A percentile compares a stretch with the other conserved stretches of the same genome.
phyloP scores from a whole-genome alignment of 2,113 vertebrate species.

The Naja naja region DNA sequence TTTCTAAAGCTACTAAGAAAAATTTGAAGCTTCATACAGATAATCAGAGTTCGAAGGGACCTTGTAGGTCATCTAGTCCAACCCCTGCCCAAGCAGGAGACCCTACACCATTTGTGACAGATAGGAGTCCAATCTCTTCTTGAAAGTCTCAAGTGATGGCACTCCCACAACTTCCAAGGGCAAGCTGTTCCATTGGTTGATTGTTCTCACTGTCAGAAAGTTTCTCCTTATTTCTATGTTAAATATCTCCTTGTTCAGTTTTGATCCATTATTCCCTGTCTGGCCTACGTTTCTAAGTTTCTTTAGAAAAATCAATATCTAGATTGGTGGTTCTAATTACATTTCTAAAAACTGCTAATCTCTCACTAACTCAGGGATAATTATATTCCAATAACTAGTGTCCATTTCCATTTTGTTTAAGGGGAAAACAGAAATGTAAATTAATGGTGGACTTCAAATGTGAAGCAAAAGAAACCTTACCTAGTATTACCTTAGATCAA shows the following conservation, averaged over 20 bases:
- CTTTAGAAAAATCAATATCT: not conserved
- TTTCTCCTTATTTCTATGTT: no score
- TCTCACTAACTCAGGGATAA: not conserved
- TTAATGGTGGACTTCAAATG: not conserved
- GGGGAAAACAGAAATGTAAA: not conserved
- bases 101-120: no score
- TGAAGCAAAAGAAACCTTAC: not conserved
- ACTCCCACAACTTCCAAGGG: no score
- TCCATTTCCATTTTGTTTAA: not conserved
- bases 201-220: no score
- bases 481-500: not conserved
- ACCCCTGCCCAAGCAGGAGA: no score
- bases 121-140: no score
- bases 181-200: no score
- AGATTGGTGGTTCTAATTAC: not conserved
- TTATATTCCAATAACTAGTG: not conserved
- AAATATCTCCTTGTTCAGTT: no score
- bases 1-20: not conserved
- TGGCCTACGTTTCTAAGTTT: not conserved
- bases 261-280: no score
- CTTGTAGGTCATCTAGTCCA: no score
- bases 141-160: no score
- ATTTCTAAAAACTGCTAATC: not conserved
- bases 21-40: not conserved
- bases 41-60: no score